Conservation (phyloP, 2,888 invertebrate genomes). For the Epistrophe grossulariae region DNA sequence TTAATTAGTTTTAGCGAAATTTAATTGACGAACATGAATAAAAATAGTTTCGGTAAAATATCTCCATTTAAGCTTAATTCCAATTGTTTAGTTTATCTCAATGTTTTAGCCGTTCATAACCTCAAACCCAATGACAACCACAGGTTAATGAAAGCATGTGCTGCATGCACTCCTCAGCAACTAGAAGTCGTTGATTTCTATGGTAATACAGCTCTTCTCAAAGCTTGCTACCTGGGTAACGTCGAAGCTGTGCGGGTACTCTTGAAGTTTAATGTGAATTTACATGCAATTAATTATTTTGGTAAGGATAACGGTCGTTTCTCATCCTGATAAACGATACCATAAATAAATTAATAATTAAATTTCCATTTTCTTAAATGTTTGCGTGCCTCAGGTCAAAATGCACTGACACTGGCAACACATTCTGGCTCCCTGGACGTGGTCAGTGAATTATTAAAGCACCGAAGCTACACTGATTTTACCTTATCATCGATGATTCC, state of each 20-base stretch:
- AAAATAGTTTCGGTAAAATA: constrained; percentile 17
- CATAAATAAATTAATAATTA: not conserved
- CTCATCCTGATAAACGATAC: not conserved
- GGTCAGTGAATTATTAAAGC: constrained; percentile 78
- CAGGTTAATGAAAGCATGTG: constrained; percentile 78
- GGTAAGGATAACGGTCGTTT: constrained; percentile 75
- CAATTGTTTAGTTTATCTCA: not conserved
- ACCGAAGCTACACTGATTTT: constrained; percentile 81
- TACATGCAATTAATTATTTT: constrained; percentile 81
- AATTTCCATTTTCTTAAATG: not conserved
- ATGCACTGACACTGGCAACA: constrained; percentile 82
- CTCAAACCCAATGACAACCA: constrained; percentile 78
- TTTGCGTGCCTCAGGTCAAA: constrained; percentile 79
- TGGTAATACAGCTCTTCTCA: constrained; percentile 82
- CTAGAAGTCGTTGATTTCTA: constrained; percentile 81
- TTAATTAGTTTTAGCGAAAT: not conserved
- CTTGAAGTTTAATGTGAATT: constrained; percentile 78
- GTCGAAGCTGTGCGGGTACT: constrained; percentile 79
- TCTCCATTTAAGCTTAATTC: not conserved
- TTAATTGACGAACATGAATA: constrained; percentile 12
- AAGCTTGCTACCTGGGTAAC: constrained; percentile 81
- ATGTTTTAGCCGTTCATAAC: constrained; percentile 77
- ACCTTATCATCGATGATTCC: constrained; percentile 81
- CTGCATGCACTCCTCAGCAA: constrained; percentile 72
- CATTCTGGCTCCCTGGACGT: constrained; percentile 78